Percentiles rank a stretch among this genome's conserved stretches.
Conservation (phyloP, 1,140 invertebrate genomes). For the Sarcophaga bullata region DNA sequence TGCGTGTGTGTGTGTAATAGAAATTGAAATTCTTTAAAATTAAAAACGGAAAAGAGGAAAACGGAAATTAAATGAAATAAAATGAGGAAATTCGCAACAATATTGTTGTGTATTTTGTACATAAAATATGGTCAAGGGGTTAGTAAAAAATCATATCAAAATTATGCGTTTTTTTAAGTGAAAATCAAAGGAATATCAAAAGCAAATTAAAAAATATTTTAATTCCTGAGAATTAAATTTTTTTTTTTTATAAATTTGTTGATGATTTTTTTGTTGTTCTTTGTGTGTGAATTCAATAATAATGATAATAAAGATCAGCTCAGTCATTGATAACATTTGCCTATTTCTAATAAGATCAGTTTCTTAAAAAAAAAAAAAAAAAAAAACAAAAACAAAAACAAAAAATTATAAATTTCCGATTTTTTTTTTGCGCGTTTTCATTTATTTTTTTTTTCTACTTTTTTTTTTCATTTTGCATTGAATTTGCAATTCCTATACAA, state of each 20-base stretch:
- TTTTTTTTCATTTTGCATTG: not conserved
- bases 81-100: not conserved
- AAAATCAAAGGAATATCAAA: too few species aligned
- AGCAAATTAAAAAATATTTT: too few species aligned
- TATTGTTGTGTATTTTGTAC: not conserved
- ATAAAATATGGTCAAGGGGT: not conserved
- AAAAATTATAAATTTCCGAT: not conserved
- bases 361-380: too few species aligned
- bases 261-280: not conserved
- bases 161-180: too few species aligned
- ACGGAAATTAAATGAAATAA: not conserved
- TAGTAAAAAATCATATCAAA: too few species aligned
- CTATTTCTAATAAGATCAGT: not conserved
- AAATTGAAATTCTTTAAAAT: not conserved
- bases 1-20: not conserved
- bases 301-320: conserved; percentile 19
- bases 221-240: too few species aligned
- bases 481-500: not conserved
- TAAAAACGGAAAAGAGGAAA: not conserved
- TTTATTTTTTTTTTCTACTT: not conserved
- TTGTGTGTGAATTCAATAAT: not conserved
- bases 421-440: not conserved
- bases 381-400: too few species aligned
- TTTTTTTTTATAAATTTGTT: too few species aligned
- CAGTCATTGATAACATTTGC: conserved; percentile 1